phyloP scores from a whole-genome alignment of 92 coral and sea anemone genomes.

The Meandrina meandrites region DNA sequence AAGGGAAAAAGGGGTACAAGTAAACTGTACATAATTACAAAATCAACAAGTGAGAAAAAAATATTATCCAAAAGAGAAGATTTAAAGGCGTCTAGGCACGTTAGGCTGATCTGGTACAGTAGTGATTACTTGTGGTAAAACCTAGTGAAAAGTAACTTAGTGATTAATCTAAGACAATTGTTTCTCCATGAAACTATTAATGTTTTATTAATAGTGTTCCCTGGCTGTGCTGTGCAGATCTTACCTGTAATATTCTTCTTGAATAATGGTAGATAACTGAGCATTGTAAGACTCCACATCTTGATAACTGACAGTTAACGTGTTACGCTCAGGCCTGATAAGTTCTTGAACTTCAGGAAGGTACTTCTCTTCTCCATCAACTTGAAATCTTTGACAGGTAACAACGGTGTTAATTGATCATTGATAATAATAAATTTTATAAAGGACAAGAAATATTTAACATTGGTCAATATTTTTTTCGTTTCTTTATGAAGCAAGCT shows the following conservation, averaged over 20 bases:
- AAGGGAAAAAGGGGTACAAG: too few relatives aligned
- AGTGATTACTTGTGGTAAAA: too few relatives aligned
- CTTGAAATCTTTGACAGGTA: conserved; percentile 68
- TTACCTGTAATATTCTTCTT: conserved; percentile 96
- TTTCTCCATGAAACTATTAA: too few relatives aligned
- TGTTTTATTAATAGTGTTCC: too few relatives aligned
- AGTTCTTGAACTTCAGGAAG: conserved; percentile 94
- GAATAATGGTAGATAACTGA: conserved; percentile 84
- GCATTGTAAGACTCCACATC: conserved; percentile 89
- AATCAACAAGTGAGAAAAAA: too few relatives aligned
- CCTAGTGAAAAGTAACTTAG: too few relatives aligned
- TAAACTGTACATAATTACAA: too few relatives aligned
- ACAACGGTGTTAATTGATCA: background rate
- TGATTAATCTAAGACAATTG: too few relatives aligned
- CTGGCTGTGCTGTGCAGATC: background rate
- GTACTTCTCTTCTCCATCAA: conserved; percentile 89
- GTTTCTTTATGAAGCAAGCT: background rate
- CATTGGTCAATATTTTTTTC: background rate
- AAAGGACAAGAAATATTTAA: background rate
- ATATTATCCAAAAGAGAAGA: too few relatives aligned
- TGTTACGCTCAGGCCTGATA: conserved; percentile 96
- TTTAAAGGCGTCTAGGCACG: too few relatives aligned
- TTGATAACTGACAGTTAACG: conserved; percentile 90
- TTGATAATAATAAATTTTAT: background rate
- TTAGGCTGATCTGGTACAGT: too few relatives aligned